Evolutionary conservation across 2,888 invertebrate genomes (phyloP), one percentile per base, ranked within the genome.

Genomic region (Hydrotaea cyrtoneurina): DNA sequence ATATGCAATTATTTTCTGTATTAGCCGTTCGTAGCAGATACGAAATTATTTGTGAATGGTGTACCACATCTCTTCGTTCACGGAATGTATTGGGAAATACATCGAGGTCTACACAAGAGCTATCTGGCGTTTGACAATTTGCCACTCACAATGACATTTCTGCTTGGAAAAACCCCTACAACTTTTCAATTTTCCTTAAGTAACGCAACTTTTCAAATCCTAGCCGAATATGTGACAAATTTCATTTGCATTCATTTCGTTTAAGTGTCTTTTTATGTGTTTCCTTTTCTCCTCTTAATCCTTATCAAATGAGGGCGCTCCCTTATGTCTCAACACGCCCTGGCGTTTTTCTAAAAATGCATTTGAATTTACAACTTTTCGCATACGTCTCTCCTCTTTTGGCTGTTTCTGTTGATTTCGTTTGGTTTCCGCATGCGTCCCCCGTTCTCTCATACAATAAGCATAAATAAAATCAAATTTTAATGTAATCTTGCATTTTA

Each of bases 391-490:
- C n/a, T n/a, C n/a, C n/a, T n/a, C n/a, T n/a, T n/a, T n/a, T 17
- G 50, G 50, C n/a, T 43, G 43, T 43, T 31, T 31, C 43, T n/a
- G 26, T 59, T 59, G 59, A 5, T 59, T 26, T 23, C 26, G 13
- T 8, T 39, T 39, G 39, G 39, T 39, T 5, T 23, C 8, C 57
- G 26, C 23, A 59, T 39, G 7, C 8, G 39, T 10, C 10, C 11
- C 39, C 11, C 13, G 31, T 15, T 59, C 0, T 26, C 8, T 69
- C 8, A n/a, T n/a, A n/a, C 39, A 39, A 39, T 13, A 50, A 50
- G n/a, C 50, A 50, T 53, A 69, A 78, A 75, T 64, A 26, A 76
- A 76, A 79, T 69, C 43, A 26, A 80, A 80, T 83, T 77, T 74
- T 4, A 66, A 69, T 69, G 19, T 53, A 69, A 69, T 26, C 50